Base-by-base conservation (phyloP, 2,797 vertebrate genomes). In the Enteromius unitaeniatus region DNA sequence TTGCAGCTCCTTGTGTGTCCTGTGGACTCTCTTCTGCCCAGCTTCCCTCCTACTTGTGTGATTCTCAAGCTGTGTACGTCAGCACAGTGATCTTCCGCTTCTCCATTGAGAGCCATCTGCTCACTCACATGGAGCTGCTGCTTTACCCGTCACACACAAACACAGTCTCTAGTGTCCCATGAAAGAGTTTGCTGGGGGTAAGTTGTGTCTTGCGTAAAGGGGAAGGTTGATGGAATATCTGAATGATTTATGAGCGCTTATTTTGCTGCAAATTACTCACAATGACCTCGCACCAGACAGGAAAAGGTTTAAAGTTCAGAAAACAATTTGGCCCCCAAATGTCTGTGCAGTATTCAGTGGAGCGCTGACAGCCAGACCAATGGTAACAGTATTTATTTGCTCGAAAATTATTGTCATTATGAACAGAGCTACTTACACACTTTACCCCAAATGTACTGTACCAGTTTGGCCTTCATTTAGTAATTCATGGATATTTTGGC, bases 31-130 rank as follows among this genome's bases (percentile, higher is more conserved):
- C 19, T 67, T 64, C 70, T 60, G 64, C 31, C 13, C 62, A 42
- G 60, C 31, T 9, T 84, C 77, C 68, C 69, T 79, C 62, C 83
- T 87, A 60, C 37, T 55, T 23, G 64, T 73, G 49, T 64, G 75
- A 74, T 79, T 23, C 67, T 81, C 79, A 77, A 73, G 26, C 78
- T 89, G 51, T 31, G 15, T 82, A 79, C 68, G 75, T 60, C 73
- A 70, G 45, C 81, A 68, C 60, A 76, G 86, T 83, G 31, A 81
- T 79, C 83, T 86, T 89, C 74, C 51, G 65, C 67, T 84, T 79
- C 83, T 83, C 65, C 47, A 72, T 31, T 42, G 64, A 85, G 84
- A 82, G 72, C 87, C 88, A 88, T 89, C 88, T 89, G 86, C 81
- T 87, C 74, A 53, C 23, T 75, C 78, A 75, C 78, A 79, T 70